Conservation (phyloP, 1,140 invertebrate genomes). For the Whitmania pigra region DNA sequence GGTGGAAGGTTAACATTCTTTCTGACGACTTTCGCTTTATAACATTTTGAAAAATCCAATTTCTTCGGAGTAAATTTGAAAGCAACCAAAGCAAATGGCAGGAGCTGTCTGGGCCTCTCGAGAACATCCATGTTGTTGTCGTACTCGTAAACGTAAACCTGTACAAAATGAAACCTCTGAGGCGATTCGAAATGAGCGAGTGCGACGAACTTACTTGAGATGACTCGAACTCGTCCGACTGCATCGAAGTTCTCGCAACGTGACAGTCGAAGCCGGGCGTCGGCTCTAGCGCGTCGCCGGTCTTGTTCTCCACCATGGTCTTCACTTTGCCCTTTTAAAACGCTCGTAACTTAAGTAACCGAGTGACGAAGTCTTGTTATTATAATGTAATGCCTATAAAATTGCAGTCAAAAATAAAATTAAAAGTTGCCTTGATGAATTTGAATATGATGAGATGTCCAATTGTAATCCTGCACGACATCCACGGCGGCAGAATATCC, state of each 20-base stretch:
- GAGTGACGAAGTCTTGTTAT: too few species aligned
- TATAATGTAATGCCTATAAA: neutral
- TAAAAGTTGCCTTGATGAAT: neutral
- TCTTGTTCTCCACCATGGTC: slow-evolving; percentile 15
- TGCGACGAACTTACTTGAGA: neutral
- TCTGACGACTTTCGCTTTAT: too few species aligned
- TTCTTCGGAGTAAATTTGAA: neutral
- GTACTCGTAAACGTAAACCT: slow-evolving; percentile 18
- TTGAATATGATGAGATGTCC: neutral
- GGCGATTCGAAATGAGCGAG: neutral
- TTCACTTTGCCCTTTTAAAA: slow-evolving; percentile 16
- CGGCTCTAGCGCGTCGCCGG: slow-evolving; percentile 14
- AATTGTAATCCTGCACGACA: neutral
- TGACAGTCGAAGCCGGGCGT: slow-evolving; percentile 19
- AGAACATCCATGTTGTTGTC: slow-evolving; percentile 6
- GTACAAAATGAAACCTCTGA: neutral
- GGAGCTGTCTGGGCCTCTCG: neutral
- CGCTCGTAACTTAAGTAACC: neutral
- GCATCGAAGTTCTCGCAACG: neutral
- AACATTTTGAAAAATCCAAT: too few species aligned
- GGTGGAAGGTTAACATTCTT: too few species aligned
- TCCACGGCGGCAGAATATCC: neutral
- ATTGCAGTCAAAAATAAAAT: neutral
- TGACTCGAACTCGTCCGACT: neutral
- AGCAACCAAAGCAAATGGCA: slow-evolving; percentile 10